Evolutionary conservation across 2,797 vertebrate genomes (phyloP).

Genomic region (Gobionotothen gibberifrons): DNA sequence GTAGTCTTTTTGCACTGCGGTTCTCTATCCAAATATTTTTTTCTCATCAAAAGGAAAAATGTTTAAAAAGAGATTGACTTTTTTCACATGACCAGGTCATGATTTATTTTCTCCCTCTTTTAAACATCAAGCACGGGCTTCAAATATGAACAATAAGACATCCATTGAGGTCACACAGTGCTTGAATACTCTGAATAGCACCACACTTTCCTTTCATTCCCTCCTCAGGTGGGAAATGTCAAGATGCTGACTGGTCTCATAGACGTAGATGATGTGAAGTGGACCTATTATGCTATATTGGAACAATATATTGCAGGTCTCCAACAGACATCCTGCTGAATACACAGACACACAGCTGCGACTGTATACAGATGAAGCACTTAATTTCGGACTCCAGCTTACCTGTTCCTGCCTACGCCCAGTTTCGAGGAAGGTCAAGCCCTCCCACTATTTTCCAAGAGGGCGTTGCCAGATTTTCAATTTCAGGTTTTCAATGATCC

Average conservation of each 20-base stretch:
- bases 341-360: no score
- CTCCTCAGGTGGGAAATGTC: conserved; percentile 41
- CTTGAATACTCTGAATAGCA: conserved; percentile 37
- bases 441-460: no score
- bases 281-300: no score
- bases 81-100: conserved; percentile 10
- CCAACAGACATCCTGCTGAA: no score
- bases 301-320: no score
- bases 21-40: not conserved
- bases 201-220: conserved; percentile 34
- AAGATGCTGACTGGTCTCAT: not conserved
- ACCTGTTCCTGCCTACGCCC: no score
- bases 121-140: conserved; percentile 22
- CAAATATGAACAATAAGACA: conserved; percentile 47
- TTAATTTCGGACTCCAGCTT: no score
- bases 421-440: no score
- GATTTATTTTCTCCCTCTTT: conserved; percentile 32
- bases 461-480: no score
- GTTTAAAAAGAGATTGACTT: not conserved
- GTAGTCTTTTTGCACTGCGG: not conserved
- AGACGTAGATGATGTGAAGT: no score
- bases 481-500: no score
- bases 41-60: conserved; percentile 8
- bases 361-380: no score
- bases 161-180: conserved; percentile 28